Evolutionary conservation across 2,888 invertebrate genomes (phyloP).

Genomic region (Drosophila falleni): DNA sequence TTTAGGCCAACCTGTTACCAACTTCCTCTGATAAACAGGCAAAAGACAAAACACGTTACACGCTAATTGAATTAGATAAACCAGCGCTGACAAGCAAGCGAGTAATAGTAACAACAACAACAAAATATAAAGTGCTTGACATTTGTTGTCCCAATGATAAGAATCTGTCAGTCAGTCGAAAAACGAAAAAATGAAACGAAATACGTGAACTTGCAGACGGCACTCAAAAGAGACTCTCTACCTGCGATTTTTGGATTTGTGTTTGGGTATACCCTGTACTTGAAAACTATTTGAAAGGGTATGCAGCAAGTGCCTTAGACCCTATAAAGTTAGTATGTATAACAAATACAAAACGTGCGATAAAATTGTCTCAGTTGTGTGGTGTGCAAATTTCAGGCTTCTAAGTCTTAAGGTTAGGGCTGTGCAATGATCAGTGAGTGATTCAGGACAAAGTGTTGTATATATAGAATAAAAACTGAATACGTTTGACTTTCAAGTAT

Average conservation of each 20-base stretch:
- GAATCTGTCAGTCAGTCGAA: slow-evolving; percentile 48
- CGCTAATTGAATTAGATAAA: slow-evolving; percentile 77
- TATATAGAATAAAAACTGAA: not conserved
- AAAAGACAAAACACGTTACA: slow-evolving; percentile 38
- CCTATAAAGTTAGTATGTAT: not conserved
- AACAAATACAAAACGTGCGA: not conserved
- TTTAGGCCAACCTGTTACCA: slow-evolving; percentile 16
- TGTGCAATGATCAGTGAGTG: too few relatives aligned
- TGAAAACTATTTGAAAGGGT: not conserved
- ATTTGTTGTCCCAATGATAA: slow-evolving; percentile 62
- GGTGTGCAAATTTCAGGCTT: too few relatives aligned
- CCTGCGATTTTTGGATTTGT: not conserved
- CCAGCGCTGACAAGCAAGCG: slow-evolving; percentile 22
- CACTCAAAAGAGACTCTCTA: slow-evolving; percentile 28
- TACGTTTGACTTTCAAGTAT: not conserved
- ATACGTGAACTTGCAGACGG: slow-evolving; percentile 57
- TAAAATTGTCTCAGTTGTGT: too few relatives aligned
- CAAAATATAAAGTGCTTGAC: slow-evolving; percentile 44
- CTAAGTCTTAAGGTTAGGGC: too few relatives aligned
- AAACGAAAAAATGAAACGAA: slow-evolving; percentile 21
- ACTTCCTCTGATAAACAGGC: slow-evolving; percentile 60
- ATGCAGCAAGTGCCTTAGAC: not conserved
- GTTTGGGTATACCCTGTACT: slow-evolving; percentile 10
- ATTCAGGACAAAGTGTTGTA: not conserved
- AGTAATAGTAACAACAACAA: slow-evolving; percentile 12